phyloP scores from a whole-genome alignment of 2,797 vertebrate species.

The Acestrorhynchus altus region DNA sequence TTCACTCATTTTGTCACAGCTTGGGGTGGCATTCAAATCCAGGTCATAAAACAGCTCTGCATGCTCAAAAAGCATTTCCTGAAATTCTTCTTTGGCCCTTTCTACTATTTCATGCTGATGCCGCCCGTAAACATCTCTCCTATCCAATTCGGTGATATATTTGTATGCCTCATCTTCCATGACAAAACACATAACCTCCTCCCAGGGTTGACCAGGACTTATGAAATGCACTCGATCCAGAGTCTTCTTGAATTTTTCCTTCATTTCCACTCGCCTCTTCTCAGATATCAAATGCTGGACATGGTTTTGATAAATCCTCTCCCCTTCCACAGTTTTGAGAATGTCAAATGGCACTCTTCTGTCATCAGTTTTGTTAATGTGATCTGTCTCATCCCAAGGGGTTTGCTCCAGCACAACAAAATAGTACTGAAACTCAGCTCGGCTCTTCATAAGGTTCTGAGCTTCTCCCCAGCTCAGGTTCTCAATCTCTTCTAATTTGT shows the following conservation, averaged over 20 bases:
- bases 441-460: conserved; percentile 89
- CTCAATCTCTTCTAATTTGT: conserved; percentile 95
- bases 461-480: conserved; percentile 92
- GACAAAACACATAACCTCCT: conserved; percentile 98
- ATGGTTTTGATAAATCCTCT: conserved; percentile 94
- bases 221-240: conserved; percentile 96
- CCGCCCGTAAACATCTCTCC: conserved; percentile 93
- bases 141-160: conserved; percentile 94
- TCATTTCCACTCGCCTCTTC: conserved; percentile 96
- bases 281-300: conserved; percentile 94
- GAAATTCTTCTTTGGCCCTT: conserved; percentile 99
- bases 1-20: conserved; percentile 98
- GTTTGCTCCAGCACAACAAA: conserved; percentile 94
- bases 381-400: conserved; percentile 96
- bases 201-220: conserved; percentile 94
- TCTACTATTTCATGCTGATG: conserved; percentile 99
- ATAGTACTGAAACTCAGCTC: conserved; percentile 91
- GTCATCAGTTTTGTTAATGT: conserved; percentile 94
- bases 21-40: conserved; percentile 98
- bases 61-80: conserved; percentile 99
- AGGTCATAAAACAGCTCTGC: conserved; percentile 98
- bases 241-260: conserved; percentile 98
- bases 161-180: conserved; percentile 98
- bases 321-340: conserved; percentile 88
- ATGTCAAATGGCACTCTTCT: conserved; percentile 97